phyloP scores from a whole-genome alignment of 2,888 invertebrate species.

The Rhopalosiphum nymphaeae region DNA sequence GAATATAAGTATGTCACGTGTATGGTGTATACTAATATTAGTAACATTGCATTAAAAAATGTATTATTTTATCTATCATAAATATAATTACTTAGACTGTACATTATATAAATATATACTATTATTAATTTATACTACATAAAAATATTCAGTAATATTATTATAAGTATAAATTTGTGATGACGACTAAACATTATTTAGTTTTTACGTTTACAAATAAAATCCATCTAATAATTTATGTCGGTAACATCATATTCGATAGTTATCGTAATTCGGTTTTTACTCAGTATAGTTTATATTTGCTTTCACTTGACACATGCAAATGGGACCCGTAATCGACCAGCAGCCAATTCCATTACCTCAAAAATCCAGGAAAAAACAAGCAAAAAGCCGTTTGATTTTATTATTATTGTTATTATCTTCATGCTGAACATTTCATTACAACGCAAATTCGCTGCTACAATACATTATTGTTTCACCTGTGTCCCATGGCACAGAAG shows the following conservation, averaged over 20 bases:
- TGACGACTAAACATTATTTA: not conserved
- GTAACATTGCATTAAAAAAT: not conserved
- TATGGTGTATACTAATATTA: not conserved
- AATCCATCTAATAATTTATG: not conserved
- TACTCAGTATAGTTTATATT: not conserved
- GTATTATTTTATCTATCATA: not conserved
- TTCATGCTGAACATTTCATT: constrained; percentile 15
- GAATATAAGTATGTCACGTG: not conserved
- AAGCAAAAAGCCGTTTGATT: constrained; percentile 39
- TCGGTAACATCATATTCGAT: not conserved
- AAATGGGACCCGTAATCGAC: not conserved
- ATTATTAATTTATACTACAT: not conserved
- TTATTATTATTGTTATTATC: constrained; percentile 44
- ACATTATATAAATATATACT: not conserved
- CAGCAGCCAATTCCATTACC: constrained; percentile 36
- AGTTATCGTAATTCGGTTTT: not conserved
- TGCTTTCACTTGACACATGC: not conserved
- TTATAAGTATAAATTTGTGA: not conserved
- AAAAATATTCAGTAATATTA: not conserved
- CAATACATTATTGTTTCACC: constrained; percentile 53
- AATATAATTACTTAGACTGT: not conserved
- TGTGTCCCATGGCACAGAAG: constrained; percentile 37
- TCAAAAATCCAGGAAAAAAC: not conserved
- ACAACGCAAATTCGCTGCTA: constrained; percentile 40
- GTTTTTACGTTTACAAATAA: not conserved